Evolutionary conservation across 2,797 vertebrate species (phyloP).

Genomic region (Eospalax fontanierii): DNA sequence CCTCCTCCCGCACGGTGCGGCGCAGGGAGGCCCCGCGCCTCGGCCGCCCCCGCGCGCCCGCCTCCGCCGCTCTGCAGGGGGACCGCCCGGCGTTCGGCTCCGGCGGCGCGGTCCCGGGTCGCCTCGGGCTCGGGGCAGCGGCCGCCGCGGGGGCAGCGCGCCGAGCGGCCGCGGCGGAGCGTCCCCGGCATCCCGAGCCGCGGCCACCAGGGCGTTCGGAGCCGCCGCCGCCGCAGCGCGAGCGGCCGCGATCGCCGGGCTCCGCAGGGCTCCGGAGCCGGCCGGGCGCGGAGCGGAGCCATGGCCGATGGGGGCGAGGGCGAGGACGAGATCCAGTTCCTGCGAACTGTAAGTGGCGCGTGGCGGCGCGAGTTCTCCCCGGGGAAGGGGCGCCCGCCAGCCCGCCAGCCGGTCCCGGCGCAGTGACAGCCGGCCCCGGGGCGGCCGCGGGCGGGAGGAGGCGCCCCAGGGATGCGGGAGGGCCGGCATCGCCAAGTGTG

Average conservation of each 20-base stretch:
- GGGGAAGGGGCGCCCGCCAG: background rate
- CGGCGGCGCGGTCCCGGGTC: slow-evolving; percentile 11
- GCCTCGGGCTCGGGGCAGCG: slow-evolving; percentile 12
- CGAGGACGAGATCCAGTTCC: slow-evolving; percentile 99
- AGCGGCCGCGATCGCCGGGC: slow-evolving; percentile 43
- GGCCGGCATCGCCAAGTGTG: background rate
- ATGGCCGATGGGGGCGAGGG: slow-evolving; percentile 98
- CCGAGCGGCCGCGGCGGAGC: slow-evolving; percentile 1
- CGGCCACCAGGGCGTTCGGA: background rate
- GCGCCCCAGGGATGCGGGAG: background rate
- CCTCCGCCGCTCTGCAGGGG: slow-evolving; percentile 66
- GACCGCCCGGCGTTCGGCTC: slow-evolving; percentile 46
- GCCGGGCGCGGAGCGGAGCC: slow-evolving; percentile 87
- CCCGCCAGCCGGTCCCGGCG: background rate
- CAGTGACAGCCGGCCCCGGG: background rate
- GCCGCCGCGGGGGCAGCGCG: background rate
- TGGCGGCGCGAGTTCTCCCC: background rate
- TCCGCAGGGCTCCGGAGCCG: slow-evolving; percentile 46
- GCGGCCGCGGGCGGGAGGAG: background rate
- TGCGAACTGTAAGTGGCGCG: slow-evolving; percentile 95
- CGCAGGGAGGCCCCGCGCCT: slow-evolving; percentile 53
- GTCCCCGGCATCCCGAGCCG: background rate
- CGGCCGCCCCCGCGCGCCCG: slow-evolving; percentile 54
- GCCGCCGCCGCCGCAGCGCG: background rate
- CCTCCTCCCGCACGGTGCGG: slow-evolving; percentile 51